These are phyloP conservation scores for Gobio occitaniae DNA, from an alignment of 2,797 vertebrate genomes.

Conservation along the genomic window DNA sequence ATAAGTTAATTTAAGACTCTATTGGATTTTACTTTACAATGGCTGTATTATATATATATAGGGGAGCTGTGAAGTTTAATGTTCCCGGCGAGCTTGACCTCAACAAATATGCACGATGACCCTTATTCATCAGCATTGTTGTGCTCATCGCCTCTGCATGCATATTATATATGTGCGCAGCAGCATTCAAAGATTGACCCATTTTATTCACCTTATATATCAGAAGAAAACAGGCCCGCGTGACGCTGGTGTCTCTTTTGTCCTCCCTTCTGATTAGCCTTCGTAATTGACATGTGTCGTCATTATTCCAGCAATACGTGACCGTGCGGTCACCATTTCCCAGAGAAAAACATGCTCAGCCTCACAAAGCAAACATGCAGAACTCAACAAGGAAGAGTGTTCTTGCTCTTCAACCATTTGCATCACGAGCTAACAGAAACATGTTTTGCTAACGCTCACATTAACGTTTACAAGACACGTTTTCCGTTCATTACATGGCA, in stretches of 20 bases:
- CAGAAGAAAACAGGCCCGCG: not conserved
- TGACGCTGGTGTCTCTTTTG: not conserved
- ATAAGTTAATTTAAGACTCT: slow-evolving; percentile 13
- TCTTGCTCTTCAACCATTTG: not conserved
- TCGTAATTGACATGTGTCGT: not conserved
- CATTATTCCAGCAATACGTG: not conserved
- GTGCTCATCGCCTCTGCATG: not conserved
- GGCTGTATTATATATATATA: not conserved
- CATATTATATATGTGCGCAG: not conserved
- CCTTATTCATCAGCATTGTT: slow-evolving; percentile 27
- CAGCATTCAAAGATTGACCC: not conserved
- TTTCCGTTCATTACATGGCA: too few relatives aligned
- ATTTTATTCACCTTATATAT: slow-evolving; percentile 6
- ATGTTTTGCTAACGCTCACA: too few relatives aligned
- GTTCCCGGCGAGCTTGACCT: slow-evolving; percentile 5
- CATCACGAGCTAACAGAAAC: not conserved
- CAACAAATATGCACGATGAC: slow-evolving; percentile 29
- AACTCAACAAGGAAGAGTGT: not conserved
- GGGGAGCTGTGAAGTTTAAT: slow-evolving; percentile 22
- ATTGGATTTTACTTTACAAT: slow-evolving; percentile 22
- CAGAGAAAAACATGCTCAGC: slow-evolving; percentile 1
- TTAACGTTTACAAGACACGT: too few relatives aligned
- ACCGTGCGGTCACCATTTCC: not conserved
- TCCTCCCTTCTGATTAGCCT: not conserved
- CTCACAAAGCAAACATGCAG: not conserved